A percentile compares a stretch with the other conserved stretches of the same genome.
These are phyloP conservation scores for Probaryconus sp. DNA, from an alignment of 1,140 invertebrate species.

Conservation along the genomic window DNA sequence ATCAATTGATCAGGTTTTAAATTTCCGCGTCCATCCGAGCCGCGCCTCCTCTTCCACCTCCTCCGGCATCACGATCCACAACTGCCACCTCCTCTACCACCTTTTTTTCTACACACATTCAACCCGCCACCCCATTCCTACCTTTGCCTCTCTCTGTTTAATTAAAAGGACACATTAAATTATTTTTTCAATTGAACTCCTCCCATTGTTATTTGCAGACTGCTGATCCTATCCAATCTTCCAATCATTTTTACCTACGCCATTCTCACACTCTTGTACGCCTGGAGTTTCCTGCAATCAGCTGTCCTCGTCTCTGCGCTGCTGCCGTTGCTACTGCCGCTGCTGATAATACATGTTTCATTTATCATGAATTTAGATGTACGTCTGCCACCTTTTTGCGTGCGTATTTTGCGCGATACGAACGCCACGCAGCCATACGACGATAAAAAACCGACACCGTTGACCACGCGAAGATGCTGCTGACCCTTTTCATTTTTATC, in stretches of 20 bases:
- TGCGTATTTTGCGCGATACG: neutral
- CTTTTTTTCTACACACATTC: constrained; percentile 58
- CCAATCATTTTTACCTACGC: constrained; percentile 60
- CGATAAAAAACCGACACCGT: no score
- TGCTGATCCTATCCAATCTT: constrained; percentile 77
- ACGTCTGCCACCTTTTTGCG: constrained; percentile 24
- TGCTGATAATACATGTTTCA: constrained; percentile 49
- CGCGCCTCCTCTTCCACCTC: constrained; percentile 55
- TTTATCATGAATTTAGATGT: constrained; percentile 51
- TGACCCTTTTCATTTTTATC: no score
- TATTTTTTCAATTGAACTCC: constrained; percentile 78
- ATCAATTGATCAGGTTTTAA: constrained; percentile 80
- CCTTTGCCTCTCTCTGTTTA: constrained; percentile 76
- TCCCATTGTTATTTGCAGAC: constrained; percentile 77
- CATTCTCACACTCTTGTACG: constrained; percentile 38
- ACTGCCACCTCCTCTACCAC: constrained; percentile 56
- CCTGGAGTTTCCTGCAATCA: constrained; percentile 27
- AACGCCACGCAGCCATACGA: no score
- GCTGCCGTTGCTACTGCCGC: constrained; percentile 26
- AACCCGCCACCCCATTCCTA: constrained; percentile 63
- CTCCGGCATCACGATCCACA: constrained; percentile 48
- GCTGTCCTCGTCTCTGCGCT: constrained; percentile 28
- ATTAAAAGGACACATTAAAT: constrained; percentile 79
- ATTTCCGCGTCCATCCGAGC: constrained; percentile 63
- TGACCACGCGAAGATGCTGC: no score